Evolutionary conservation across 2,888 invertebrate species (phyloP).

Genomic region (Strigamia transsilvanica): DNA sequence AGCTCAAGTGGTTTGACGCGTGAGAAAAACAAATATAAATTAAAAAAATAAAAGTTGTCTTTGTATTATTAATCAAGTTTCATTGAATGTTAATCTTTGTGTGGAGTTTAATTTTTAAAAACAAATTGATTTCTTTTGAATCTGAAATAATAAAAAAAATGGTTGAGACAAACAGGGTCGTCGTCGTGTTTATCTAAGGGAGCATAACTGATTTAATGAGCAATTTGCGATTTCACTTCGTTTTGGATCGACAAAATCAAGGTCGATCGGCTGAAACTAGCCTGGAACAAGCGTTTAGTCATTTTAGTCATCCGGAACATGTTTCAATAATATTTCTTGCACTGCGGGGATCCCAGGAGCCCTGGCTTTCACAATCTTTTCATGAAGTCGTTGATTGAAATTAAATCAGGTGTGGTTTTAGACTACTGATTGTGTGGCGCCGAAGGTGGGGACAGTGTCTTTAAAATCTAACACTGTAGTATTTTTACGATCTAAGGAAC

Average conservation of each 20-base stretch:
- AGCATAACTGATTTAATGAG: background rate
- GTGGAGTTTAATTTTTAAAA: conserved; percentile 32
- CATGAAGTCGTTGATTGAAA: too few species aligned
- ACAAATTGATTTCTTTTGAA: conserved; percentile 23
- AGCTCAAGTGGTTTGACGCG: background rate
- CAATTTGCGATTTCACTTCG: background rate
- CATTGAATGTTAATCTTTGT: conserved; percentile 28
- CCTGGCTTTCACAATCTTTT: too few species aligned
- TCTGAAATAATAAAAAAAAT: background rate
- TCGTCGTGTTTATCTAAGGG: background rate
- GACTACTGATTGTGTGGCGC: too few species aligned
- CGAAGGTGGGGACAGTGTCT: too few species aligned
- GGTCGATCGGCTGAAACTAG: too few species aligned
- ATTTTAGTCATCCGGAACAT: too few species aligned
- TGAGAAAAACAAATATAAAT: background rate
- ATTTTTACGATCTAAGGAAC: too few species aligned
- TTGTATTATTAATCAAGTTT: conserved; percentile 36
- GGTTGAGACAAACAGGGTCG: background rate
- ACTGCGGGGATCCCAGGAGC: too few species aligned
- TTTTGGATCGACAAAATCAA: background rate
- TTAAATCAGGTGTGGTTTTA: too few species aligned
- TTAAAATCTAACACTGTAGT: too few species aligned
- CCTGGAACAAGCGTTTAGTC: too few species aligned
- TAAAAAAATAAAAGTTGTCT: background rate
- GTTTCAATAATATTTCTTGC: too few species aligned